Evolutionary conservation across 1,140 invertebrate genomes (phyloP).

Genomic region (Contarinia nasturtii): DNA sequence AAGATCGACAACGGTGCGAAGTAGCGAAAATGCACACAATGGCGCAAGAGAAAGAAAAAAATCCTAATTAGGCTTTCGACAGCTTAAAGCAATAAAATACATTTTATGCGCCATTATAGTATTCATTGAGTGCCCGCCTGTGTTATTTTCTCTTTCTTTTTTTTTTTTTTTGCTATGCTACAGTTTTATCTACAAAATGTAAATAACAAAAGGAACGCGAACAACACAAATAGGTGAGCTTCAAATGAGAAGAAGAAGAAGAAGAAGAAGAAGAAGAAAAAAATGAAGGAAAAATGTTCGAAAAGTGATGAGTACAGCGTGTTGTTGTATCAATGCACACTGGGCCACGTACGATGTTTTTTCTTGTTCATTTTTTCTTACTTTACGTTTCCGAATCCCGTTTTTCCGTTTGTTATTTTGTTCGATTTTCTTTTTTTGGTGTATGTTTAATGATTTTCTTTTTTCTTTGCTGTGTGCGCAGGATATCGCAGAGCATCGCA

Average conservation of each 20-base stretch:
- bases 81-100: too few relatives aligned
- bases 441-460: too few relatives aligned
- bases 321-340: slow-evolving; percentile 2
- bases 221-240: too few relatives aligned
- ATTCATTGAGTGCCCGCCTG: neutral
- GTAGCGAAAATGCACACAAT: too few relatives aligned
- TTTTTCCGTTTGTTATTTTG: too few relatives aligned
- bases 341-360: slow-evolving; percentile 5
- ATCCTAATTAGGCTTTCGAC: too few relatives aligned
- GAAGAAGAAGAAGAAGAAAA: neutral
- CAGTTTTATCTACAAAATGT: neutral
- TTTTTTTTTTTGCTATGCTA: neutral
- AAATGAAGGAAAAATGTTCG: neutral
- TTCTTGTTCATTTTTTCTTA: slow-evolving; percentile 8
- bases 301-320: neutral
- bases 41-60: too few relatives aligned
- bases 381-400: neutral
- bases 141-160: neutral
- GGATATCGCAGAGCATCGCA: neutral
- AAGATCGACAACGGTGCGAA: too few relatives aligned
- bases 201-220: neutral
- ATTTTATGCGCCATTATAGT: too few relatives aligned
- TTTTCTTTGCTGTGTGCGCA: slow-evolving; percentile 4
- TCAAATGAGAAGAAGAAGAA: neutral
- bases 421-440: too few relatives aligned